Evolutionary conservation across 2,888 invertebrate genomes (phyloP), one percentile per base, ranked within the genome.

Genomic region (Polia nebulosa): DNA sequence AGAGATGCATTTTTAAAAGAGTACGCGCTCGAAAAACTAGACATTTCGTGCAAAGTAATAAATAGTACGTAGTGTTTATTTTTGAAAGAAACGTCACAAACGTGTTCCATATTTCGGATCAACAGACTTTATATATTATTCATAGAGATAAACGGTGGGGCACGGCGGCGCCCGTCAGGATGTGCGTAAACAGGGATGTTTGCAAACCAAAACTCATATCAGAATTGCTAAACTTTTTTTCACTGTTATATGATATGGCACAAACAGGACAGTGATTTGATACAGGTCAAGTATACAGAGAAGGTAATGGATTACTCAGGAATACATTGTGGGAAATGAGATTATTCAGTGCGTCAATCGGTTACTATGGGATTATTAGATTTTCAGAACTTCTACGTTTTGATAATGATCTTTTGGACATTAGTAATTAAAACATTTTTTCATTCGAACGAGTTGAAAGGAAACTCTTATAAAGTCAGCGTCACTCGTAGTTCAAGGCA

Each of bases 181-280:
- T 72, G 68, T 83, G 73, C 87, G 89, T 84, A 88, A 88, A 80
- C 80, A 74, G 36, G 27, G 47, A 41, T 77, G 84, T 88, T 88
- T 83, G 84, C 85, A 87, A 88, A 84, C 74, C 84, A 85, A 89
- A 88, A 82, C 67, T 73, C 20, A 63, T 29, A 76, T 84, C 53
- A 69, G 59, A 72, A 78, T 76, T 80, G 68, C 72, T 52, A 75
- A 76, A 75, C 59, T 71, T 70, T 58, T n/a, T 63, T 70, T 65
- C 62, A 63, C 72, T 44, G 67, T 64, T 78, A 68, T n/a, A 39
- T 25, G 20, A 32, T 62, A 64, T 53, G 47, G 36, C 25, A 25
- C 27, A 64, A 78, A 78, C 63, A 68, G 25, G 41, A 64, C 63
- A 68, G 39, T 68, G 56, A 73, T 68, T 53, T 55, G 22, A 9